Conservation (phyloP, 2,888 invertebrate species). For the Eulithis testata region DNA sequence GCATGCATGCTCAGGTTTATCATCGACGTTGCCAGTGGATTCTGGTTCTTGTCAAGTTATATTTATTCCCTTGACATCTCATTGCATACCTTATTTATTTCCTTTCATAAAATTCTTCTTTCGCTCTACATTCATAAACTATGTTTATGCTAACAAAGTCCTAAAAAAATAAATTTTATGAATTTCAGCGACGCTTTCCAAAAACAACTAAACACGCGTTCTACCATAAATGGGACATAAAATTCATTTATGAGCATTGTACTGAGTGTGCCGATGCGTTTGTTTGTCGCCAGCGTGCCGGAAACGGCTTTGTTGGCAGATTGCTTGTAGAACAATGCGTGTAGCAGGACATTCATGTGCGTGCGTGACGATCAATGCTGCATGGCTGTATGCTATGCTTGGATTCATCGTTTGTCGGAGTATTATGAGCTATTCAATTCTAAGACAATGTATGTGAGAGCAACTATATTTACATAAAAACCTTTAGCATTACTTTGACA, state of each 20-base stretch:
- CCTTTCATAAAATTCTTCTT: no score
- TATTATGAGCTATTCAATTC: background rate
- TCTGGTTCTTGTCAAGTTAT: no score
- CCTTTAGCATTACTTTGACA: background rate
- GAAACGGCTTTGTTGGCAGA: constrained; percentile 50
- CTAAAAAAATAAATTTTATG: background rate
- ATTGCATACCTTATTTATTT: no score
- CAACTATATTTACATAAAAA: no score
- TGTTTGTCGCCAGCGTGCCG: constrained; percentile 45
- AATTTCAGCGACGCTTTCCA: constrained; percentile 23
- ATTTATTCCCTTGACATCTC: no score
- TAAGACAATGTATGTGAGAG: background rate
- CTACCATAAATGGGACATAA: constrained; percentile 31
- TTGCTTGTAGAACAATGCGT: constrained; percentile 43
- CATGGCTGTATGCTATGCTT: constrained; percentile 4
- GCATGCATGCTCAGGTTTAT: no score
- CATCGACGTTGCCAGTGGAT: no score
- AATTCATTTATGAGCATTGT: constrained; percentile 35
- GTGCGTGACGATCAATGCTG: constrained; percentile 42
- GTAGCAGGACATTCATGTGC: constrained; percentile 23
- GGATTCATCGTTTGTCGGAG: constrained; percentile 4
- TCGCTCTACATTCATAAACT: no score
- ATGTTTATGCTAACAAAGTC: no score
- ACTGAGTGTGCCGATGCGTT: constrained; percentile 31
- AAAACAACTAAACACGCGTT: constrained; percentile 29